These are phyloP conservation scores for Rhabdornis inornatus DNA, from an alignment of 2,113 vertebrate genomes.

Conservation along the genomic window DNA sequence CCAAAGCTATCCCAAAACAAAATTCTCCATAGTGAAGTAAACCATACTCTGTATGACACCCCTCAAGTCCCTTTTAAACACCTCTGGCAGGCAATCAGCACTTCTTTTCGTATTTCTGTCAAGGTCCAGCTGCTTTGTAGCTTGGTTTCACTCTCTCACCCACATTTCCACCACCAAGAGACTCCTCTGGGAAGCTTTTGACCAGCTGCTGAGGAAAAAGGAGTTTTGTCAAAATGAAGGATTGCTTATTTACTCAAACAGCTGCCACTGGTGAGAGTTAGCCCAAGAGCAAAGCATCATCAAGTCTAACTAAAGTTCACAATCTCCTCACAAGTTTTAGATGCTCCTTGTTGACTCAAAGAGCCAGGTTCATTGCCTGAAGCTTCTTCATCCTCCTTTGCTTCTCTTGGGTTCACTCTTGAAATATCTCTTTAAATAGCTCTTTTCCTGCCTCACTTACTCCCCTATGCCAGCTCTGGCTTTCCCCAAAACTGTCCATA, in stretches of 20 bases:
- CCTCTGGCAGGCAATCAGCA: neutral
- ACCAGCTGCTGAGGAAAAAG: neutral
- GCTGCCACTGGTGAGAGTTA: neutral
- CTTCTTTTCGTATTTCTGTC: neutral
- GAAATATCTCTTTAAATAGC: neutral
- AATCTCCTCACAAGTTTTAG: neutral
- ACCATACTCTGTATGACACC: neutral
- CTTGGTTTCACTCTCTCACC: neutral
- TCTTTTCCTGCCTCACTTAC: neutral
- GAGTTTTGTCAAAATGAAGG: neutral
- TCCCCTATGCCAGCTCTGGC: neutral
- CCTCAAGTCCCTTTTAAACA: neutral
- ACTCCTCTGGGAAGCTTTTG: neutral
- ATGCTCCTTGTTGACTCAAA: neutral
- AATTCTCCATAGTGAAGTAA: neutral
- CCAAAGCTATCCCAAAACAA: slow-evolving; percentile 5
- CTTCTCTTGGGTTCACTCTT: neutral
- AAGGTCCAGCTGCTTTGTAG: neutral
- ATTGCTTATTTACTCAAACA: neutral
- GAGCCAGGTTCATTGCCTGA: neutral
- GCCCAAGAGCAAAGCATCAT: neutral
- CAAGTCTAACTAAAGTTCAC: neutral
- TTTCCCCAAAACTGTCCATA: neutral
- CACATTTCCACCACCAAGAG: neutral
- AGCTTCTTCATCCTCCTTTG: neutral